Evolutionary conservation across 2,797 vertebrate species (phyloP).

Genomic region (Macropus fuliginosus): DNA sequence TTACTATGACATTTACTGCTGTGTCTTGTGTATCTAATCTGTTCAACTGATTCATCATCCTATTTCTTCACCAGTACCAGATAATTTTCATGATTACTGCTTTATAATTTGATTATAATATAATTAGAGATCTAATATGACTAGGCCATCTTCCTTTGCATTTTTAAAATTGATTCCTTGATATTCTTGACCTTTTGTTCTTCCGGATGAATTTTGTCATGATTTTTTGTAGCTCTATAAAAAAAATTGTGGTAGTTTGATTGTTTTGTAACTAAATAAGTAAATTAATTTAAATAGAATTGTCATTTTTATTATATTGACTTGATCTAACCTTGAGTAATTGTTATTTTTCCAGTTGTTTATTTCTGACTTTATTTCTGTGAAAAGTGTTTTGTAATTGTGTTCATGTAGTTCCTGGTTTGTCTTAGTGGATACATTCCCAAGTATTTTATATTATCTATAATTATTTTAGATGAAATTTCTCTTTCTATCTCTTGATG

Average conservation of each 20-base stretch:
- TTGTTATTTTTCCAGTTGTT: not conserved
- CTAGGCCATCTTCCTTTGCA: not conserved
- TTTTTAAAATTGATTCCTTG: not conserved
- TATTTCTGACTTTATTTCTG: not conserved
- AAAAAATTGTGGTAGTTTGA: not conserved
- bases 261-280: not conserved
- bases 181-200: not conserved
- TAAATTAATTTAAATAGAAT: not conserved
- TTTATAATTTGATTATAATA: not conserved
- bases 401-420: not conserved
- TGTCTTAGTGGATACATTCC: not conserved
- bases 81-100: not conserved
- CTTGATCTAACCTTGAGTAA: not conserved
- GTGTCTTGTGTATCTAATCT: not conserved
- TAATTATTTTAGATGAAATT: not conserved
- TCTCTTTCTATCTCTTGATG: not conserved
- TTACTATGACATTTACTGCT: not conserved
- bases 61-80: not conserved
- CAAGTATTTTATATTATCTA: not conserved
- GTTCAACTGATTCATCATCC: not conserved
- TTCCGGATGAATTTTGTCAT: not conserved
- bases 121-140: not conserved
- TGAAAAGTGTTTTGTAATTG: not conserved
- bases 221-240: not conserved
- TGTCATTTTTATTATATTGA: not conserved